These are phyloP conservation scores for Candidula unifasciata DNA, from an alignment of 2,888 invertebrate species.

Conservation along the genomic window DNA sequence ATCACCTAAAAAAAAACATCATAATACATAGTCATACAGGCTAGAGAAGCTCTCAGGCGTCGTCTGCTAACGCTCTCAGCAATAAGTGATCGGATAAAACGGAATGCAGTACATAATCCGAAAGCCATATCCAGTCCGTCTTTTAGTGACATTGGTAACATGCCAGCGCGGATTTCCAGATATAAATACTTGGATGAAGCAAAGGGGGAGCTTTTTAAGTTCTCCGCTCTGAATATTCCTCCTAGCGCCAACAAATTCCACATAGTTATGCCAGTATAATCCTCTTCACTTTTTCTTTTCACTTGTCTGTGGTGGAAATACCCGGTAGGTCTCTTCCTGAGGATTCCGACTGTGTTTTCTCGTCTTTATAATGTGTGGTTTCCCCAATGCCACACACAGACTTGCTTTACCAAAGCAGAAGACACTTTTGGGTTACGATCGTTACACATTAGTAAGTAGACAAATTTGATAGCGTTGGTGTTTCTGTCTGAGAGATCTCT, in stretches of 20 bases:
- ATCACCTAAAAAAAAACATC: too few species aligned
- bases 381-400: neutral
- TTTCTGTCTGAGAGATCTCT: too few species aligned
- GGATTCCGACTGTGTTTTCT: neutral
- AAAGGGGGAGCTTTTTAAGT: neutral
- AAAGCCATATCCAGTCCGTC: neutral
- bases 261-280: neutral
- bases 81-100: constrained; percentile 2
- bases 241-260: neutral
- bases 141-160: neutral
- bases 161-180: neutral
- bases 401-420: neutral
- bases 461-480: neutral
- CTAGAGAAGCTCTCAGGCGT: too few species aligned
- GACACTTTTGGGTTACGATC: neutral
- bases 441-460: neutral
- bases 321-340: neutral
- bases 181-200: neutral
- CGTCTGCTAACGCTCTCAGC: too few species aligned
- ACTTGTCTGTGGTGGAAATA: neutral
- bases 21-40: too few species aligned
- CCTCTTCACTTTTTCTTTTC: neutral
- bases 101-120: neutral
- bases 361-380: neutral
- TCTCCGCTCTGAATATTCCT: neutral